Evolutionary conservation across 1,140 invertebrate genomes (phyloP).

Genomic region (Doryteuthis pealeii): DNA sequence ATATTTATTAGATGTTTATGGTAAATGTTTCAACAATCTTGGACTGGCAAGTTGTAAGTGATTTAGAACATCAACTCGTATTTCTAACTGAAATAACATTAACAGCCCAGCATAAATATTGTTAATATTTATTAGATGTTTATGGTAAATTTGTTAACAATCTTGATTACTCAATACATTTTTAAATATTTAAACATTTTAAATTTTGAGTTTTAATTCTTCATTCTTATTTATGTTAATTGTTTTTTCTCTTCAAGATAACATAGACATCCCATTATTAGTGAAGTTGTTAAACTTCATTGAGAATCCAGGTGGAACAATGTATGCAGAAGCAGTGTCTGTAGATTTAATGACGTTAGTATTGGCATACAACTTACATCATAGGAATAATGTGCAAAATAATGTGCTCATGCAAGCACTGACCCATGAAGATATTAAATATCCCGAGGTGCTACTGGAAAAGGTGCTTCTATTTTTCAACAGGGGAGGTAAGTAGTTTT

Average conservation of each 20-base stretch:
- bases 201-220: background rate
- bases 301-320: slow-evolving; percentile 75
- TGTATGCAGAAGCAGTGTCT: slow-evolving; percentile 72
- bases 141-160: too few species aligned
- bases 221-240: background rate
- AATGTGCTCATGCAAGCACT: slow-evolving; percentile 79
- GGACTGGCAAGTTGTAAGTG: too few species aligned
- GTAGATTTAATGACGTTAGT: slow-evolving; percentile 82
- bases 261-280: background rate
- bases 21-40: too few species aligned
- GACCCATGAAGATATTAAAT: slow-evolving; percentile 64
- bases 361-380: slow-evolving; percentile 86
- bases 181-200: too few species aligned
- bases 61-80: too few species aligned
- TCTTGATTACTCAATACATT: too few species aligned
- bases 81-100: too few species aligned
- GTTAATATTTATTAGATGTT: too few species aligned
- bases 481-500: slow-evolving; percentile 74
- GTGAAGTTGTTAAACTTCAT: slow-evolving; percentile 71
- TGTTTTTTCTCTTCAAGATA: background rate
- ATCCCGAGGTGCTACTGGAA: slow-evolving; percentile 85
- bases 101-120: too few species aligned
- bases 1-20: too few species aligned
- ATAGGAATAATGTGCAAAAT: slow-evolving; percentile 64
- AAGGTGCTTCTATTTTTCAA: slow-evolving; percentile 84